phyloP scores from a whole-genome alignment of 2,888 invertebrate genomes.

The Cyclophora punctaria region DNA sequence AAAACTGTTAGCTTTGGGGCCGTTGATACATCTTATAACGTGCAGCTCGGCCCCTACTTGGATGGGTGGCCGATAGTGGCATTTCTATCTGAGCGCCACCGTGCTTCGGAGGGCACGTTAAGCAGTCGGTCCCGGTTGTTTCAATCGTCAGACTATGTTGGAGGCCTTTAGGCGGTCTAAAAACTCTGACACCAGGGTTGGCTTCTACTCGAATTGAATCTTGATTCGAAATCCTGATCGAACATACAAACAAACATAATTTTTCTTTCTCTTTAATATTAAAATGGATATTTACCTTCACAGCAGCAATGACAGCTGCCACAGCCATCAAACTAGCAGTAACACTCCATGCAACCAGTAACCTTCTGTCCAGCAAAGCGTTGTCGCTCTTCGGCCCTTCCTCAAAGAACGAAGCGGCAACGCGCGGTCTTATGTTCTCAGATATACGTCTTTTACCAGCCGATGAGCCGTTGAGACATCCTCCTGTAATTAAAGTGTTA shows the following conservation, averaged over 20 bases:
- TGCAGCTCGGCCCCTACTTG: no score
- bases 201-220: no score
- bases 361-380: conserved; percentile 41
- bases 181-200: no score
- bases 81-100: no score
- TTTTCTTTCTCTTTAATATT: neutral
- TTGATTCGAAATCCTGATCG: no score
- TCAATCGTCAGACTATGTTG: no score
- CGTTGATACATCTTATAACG: no score
- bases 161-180: no score
- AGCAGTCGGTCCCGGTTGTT: no score
- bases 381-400: conserved; percentile 41
- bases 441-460: conserved; percentile 83
- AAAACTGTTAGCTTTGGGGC: no score
- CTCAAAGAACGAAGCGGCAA: conserved; percentile 54
- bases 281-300: conserved; percentile 37
- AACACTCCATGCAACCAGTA: conserved; percentile 40
- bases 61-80: no score
- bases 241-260: neutral
- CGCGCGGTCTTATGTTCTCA: conserved; percentile 55
- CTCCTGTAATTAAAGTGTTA: conserved; percentile 58
- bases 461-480: conserved; percentile 81
- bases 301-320: conserved; percentile 35
- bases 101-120: no score
- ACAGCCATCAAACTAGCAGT: conserved; percentile 38